phyloP scores from a whole-genome alignment of 1,140 invertebrate species.

The Neelides sp. region DNA sequence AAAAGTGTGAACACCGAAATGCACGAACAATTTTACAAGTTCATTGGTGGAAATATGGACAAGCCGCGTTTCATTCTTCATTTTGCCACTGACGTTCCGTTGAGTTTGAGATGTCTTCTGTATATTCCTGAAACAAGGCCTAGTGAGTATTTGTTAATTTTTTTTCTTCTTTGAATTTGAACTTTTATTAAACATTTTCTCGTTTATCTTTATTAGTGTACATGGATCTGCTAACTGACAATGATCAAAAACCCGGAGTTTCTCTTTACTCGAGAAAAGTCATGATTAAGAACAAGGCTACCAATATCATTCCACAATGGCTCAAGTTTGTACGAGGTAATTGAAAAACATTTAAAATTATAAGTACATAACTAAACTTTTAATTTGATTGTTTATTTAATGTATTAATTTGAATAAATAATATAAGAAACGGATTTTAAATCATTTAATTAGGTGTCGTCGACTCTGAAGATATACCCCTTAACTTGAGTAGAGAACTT shows the following conservation, averaged over 20 bases:
- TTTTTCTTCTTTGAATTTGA: background rate
- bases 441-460: conserved; percentile 58
- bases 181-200: conserved; percentile 1
- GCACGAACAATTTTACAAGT: conserved; percentile 83
- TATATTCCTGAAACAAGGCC: conserved; percentile 87
- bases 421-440: conserved; percentile 17
- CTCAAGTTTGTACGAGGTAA: conserved; percentile 80
- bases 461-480: conserved; percentile 94
- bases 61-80: conserved; percentile 69
- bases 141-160: conserved; percentile 34
- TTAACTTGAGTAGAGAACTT: conserved; percentile 90
- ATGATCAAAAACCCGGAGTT: conserved; percentile 66
- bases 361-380: conserved; percentile 25
- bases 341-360: conserved; percentile 17
- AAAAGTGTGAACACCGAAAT: conserved; percentile 72
- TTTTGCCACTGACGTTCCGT: conserved; percentile 75
- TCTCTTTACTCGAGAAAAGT: conserved; percentile 78
- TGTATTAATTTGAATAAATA: background rate
- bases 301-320: conserved; percentile 87
- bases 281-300: conserved; percentile 78
- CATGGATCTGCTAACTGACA: conserved; percentile 75
- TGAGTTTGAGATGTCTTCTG: conserved; percentile 77
- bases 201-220: conserved; percentile 34
- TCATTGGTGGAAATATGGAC: conserved; percentile 71
- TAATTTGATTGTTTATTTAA: conserved; percentile 7